A percentile compares a stretch with the other conserved stretches of the same genome.
phyloP scores from a whole-genome alignment of 2,888 invertebrate genomes.

The Plagiodera versicolora region DNA sequence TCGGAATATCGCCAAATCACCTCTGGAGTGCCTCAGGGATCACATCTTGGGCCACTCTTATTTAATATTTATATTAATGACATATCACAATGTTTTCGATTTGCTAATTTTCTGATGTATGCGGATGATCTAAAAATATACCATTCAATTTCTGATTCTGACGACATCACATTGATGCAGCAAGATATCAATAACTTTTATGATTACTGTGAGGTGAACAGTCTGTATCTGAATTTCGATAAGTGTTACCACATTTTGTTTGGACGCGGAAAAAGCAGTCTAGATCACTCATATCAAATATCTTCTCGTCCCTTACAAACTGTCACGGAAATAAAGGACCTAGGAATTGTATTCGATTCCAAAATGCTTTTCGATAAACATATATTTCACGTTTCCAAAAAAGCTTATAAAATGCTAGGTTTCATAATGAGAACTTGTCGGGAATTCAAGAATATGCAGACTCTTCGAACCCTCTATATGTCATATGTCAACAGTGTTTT shows the following conservation, averaged over 20 bases:
- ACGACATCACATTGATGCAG: conserved; percentile 3
- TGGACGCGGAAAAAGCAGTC: conserved; percentile 3
- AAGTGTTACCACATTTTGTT: conserved; percentile 6
- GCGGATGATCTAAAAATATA: conserved; percentile 6
- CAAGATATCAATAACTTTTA: neutral
- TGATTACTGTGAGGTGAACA: neutral
- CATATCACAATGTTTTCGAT: conserved; percentile 7
- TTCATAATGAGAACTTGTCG: no score
- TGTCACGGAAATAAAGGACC: neutral
- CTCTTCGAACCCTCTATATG: no score
- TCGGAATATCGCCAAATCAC: conserved; percentile 8
- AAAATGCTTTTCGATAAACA: no score
- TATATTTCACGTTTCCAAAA: no score
- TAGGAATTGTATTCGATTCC: no score
- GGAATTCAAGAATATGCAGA: no score
- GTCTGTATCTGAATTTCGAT: neutral
- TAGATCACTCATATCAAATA: neutral
- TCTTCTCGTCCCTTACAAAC: neutral
- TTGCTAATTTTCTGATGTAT: conserved; percentile 5
- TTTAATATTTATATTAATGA: conserved; percentile 6
- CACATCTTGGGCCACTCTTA: neutral
- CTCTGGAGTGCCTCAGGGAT: conserved; percentile 3
- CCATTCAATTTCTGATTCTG: conserved; percentile 1
- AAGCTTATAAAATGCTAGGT: no score
- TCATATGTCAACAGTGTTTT: no score